These are phyloP conservation scores for Danaus chrysippus DNA, from an alignment of 2,888 invertebrate genomes.

Conservation along the genomic window DNA sequence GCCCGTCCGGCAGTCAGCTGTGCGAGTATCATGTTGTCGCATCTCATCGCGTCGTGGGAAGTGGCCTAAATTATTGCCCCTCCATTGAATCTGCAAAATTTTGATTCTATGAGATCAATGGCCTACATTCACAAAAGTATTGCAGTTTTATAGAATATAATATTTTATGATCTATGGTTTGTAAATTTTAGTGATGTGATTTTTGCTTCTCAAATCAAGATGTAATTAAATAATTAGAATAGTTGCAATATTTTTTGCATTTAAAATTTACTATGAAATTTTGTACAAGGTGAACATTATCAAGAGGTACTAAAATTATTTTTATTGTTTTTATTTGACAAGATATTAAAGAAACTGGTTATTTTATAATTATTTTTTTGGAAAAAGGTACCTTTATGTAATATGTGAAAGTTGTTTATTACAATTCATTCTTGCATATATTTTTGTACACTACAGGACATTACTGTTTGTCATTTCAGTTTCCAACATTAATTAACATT, in stretches of 20 bases:
- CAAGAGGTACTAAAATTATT: no score
- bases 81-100: constrained; percentile 50
- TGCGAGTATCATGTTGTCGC: constrained; percentile 68
- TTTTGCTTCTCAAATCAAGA: neutral
- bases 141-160: constrained; percentile 26
- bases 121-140: constrained; percentile 32
- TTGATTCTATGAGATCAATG: constrained; percentile 34
- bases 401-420: no score
- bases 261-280: no score
- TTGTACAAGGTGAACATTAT: constrained; percentile 19
- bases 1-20: constrained; percentile 72
- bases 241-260: no score
- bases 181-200: constrained; percentile 15
- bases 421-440: no score
- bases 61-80: constrained; percentile 64
- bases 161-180: constrained; percentile 15
- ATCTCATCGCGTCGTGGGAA: constrained; percentile 60
- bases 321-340: no score
- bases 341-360: no score
- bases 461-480: no score
- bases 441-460: no score
- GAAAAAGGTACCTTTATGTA: no score
- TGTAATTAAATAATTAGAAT: neutral
- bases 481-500: no score
- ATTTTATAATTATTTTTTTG: no score